Evolutionary conservation across 2,888 invertebrate species (phyloP).

Genomic region (Allacma fusca): DNA sequence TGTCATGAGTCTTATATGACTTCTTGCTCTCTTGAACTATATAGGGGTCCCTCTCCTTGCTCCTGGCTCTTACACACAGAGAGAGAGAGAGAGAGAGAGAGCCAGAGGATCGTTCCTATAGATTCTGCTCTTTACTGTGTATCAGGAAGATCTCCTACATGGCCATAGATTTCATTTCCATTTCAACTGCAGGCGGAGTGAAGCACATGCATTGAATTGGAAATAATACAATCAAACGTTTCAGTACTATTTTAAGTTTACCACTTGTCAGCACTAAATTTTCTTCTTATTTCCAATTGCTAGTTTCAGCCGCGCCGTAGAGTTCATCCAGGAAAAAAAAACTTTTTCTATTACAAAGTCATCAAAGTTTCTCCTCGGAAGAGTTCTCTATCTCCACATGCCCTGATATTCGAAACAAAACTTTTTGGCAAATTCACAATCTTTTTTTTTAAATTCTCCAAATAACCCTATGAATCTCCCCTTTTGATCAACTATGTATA

Average conservation of each 20-base stretch:
- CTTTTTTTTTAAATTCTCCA: neutral
- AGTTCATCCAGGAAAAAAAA: neutral
- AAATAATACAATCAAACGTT: conserved; percentile 41
- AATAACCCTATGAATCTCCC: neutral
- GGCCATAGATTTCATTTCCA: conserved; percentile 6
- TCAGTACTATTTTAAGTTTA: conserved; percentile 40
- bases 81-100: no score
- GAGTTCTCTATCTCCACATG: neutral
- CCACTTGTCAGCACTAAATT: conserved; percentile 24
- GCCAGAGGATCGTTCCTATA: no score
- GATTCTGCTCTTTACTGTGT: neutral
- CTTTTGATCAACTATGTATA: no score
- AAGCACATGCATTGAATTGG: conserved; percentile 38
- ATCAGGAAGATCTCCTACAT: neutral
- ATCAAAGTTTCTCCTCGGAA: conserved; percentile 1
- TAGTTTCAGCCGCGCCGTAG: neutral
- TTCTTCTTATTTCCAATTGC: conserved; percentile 22
- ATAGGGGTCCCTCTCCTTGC: neutral
- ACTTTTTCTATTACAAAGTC: conserved; percentile 3
- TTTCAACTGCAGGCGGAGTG: neutral
- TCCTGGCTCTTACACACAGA: neutral
- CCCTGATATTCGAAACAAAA: neutral
- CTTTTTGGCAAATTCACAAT: neutral
- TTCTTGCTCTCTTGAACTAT: neutral
- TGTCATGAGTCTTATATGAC: neutral